These are phyloP conservation scores for Charadrius vociferus DNA, from an alignment of 2,113 vertebrate species.

Conservation along the genomic window DNA sequence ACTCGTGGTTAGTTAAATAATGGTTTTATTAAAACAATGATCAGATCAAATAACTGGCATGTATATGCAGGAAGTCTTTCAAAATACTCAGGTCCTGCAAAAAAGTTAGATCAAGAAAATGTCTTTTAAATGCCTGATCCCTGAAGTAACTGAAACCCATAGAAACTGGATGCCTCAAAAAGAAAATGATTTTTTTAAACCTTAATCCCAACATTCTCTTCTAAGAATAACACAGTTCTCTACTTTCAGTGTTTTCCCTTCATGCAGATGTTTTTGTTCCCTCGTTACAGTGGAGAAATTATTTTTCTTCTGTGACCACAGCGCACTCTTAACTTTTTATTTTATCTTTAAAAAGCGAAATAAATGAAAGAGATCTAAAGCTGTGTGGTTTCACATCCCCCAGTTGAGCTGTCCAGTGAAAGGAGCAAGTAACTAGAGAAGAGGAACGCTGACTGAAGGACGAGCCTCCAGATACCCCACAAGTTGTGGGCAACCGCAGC, in stretches of 20 bases:
- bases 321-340: not conserved
- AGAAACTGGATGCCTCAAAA: slow-evolving; percentile 31
- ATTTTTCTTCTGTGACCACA: slow-evolving; percentile 16
- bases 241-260: slow-evolving; percentile 47
- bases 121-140: slow-evolving; percentile 25
- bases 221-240: slow-evolving; percentile 61
- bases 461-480: not conserved
- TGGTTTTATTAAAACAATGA: slow-evolving; percentile 66
- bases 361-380: slow-evolving; percentile 8
- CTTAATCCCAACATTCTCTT: slow-evolving; percentile 53
- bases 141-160: slow-evolving; percentile 8
- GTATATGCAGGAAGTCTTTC: slow-evolving; percentile 52
- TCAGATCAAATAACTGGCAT: slow-evolving; percentile 62
- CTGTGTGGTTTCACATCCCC: slow-evolving; percentile 7
- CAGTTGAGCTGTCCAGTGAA: not conserved
- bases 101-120: slow-evolving; percentile 56
- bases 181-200: slow-evolving; percentile 35
- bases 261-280: slow-evolving; percentile 26
- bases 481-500: not conserved
- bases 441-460: not conserved
- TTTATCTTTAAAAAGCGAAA: slow-evolving; percentile 14
- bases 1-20: slow-evolving; percentile 65
- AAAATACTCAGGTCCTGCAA: slow-evolving; percentile 47
- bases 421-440: not conserved
- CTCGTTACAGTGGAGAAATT: not conserved